phyloP scores from a whole-genome alignment of 2,113 vertebrate species.

The Illadopsis cleaveri region DNA sequence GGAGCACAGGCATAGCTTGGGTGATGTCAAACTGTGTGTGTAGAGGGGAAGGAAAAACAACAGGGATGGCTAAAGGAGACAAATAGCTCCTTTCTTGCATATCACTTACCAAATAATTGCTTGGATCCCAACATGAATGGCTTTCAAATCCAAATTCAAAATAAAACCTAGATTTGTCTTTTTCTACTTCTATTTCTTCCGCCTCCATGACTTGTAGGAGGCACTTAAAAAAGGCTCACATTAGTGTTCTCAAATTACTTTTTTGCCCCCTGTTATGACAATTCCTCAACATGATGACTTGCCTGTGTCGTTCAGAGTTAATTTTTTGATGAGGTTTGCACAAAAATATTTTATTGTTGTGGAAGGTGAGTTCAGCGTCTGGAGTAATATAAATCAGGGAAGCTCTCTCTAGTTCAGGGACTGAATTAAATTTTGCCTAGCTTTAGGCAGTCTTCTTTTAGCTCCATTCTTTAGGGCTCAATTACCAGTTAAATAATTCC shows the following conservation, averaged over 20 bases:
- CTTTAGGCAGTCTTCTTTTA: neutral
- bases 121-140: neutral
- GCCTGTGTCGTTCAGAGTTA: neutral
- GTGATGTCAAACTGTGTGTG: neutral
- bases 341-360: neutral
- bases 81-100: neutral
- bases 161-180: neutral
- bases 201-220: neutral
- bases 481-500: neutral
- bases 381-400: neutral
- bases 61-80: neutral
- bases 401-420: neutral
- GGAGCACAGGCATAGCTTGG: neutral
- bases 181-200: neutral
- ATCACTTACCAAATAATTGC: neutral
- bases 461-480: neutral
- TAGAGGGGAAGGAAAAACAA: neutral
- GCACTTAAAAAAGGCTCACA: neutral
- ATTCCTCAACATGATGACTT: neutral
- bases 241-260: neutral
- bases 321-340: neutral
- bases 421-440: neutral
- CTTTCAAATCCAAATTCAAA: neutral
- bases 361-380: neutral
- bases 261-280: constrained; percentile 7